Evolutionary conservation across 2,113 vertebrate genomes (phyloP), one percentile per base, ranked within the genome.

Genomic region (Phocoena phocoena): DNA sequence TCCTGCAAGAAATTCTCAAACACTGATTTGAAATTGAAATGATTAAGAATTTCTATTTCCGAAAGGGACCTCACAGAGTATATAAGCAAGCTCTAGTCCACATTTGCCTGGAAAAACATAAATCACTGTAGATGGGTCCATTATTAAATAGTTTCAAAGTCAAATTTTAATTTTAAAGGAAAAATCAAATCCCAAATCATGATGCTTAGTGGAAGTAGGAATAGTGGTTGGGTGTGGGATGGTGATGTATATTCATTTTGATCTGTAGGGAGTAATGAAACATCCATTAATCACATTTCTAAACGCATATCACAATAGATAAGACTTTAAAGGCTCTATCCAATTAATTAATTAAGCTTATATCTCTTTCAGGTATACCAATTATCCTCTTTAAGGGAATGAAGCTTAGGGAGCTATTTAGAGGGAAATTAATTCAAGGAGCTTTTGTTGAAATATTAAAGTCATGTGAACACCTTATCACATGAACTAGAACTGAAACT

Each of bases 331-430:
- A 17, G 70, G 80, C 36, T 25, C 47, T 71, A 41, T 44, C 73
- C n/a, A 76, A 36, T 87, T 88, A 88, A 68, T 98, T 98, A 98
- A 96, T 97, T 92, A 96, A 97, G 25, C 60, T 96, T 98, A 88
- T 86, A 85, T 95, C 94, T 97, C 26, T 9, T 94, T 96, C 74
- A 95, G 86, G 70, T 96, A 90, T 92, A 95, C 8, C 1, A 91
- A 88, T 2, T 95, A 98, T 97, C 95, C 91, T 77, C 3, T 97
- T 93, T 97, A 85, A 95, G 74, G 79, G 74, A 93, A 93, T 88
- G 25, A 88, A 73, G 62, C 74, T 96, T 97, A 97, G 95, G 97
- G 85, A 1, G 60, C 53, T 96, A 93, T 98, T 98, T 97, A 82
- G 94, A 98, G 86, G 82, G 88, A 96, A 96, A 53, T 85, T 97